These are phyloP conservation scores for Enteromius mattozi DNA, from an alignment of 2,797 vertebrate genomes.

Conservation along the genomic window DNA sequence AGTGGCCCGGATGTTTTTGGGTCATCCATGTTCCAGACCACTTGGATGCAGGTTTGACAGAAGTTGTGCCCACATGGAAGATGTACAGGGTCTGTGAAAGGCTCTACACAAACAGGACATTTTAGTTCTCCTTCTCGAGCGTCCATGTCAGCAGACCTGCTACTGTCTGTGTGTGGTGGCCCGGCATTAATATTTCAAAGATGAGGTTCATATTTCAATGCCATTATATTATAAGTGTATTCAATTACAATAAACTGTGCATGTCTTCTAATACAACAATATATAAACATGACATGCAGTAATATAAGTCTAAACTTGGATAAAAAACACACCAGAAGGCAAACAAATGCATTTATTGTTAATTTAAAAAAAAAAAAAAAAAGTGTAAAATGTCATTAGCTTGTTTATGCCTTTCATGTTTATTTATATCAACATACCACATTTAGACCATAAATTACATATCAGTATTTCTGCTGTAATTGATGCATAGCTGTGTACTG, in stretches of 20 bases:
- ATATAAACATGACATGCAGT: no score
- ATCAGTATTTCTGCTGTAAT: background rate
- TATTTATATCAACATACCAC: background rate
- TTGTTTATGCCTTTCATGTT: background rate
- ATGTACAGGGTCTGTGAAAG: conserved; percentile 73
- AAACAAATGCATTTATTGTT: no score
- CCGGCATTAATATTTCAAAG: conserved; percentile 58
- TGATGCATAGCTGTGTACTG: background rate
- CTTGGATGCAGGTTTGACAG: conserved; percentile 76
- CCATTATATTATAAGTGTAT: conserved; percentile 52
- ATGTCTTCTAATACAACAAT: background rate
- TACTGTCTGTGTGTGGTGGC: conserved; percentile 40
- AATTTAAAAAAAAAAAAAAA: no score
- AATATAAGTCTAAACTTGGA: background rate
- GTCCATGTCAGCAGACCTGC: conserved; percentile 63
- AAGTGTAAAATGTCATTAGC: background rate
- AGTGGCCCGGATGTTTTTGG: conserved; percentile 61
- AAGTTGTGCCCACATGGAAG: conserved; percentile 78
- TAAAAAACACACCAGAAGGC: background rate
- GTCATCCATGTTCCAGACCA: conserved; percentile 75
- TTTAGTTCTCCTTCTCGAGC: conserved; percentile 67
- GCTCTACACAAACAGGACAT: conserved; percentile 78
- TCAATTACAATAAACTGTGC: conserved; percentile 35
- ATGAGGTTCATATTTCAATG: conserved; percentile 48
- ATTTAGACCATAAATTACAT: background rate